A percentile compares a stretch with the other conserved stretches of the same genome.
phyloP scores from a whole-genome alignment of 2,888 invertebrate genomes.

The Eugnorisma glareosa region DNA sequence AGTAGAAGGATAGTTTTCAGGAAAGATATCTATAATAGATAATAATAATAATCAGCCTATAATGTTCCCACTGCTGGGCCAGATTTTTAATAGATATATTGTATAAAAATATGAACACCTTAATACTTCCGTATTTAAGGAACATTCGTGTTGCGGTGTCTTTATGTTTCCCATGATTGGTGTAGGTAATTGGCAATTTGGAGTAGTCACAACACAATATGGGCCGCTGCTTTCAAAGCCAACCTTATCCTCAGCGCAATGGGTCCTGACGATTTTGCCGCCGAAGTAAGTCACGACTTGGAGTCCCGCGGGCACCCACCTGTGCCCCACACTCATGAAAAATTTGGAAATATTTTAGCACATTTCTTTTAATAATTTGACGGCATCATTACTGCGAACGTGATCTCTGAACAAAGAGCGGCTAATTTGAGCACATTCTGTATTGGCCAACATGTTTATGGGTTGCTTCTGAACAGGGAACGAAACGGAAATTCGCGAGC shows the following conservation, averaged over 20 bases:
- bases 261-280: conserved; percentile 77
- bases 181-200: conserved; percentile 82
- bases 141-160: conserved; percentile 66
- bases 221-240: conserved; percentile 74
- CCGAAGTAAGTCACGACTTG: conserved; percentile 87
- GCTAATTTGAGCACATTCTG: conserved; percentile 71
- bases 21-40: too few relatives aligned
- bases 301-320: conserved; percentile 85
- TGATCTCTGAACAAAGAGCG: conserved; percentile 78
- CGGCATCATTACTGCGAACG: conserved; percentile 78
- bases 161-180: conserved; percentile 65
- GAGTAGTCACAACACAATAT: conserved; percentile 74
- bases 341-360: conserved; percentile 78
- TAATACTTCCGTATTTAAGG: conserved; percentile 63
- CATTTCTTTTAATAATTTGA: conserved; percentile 79
- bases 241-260: conserved; percentile 76
- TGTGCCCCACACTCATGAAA: conserved; percentile 79
- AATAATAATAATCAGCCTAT: too few relatives aligned
- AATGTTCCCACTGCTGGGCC: too few relatives aligned
- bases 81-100: not conserved
- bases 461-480: conserved; percentile 31
- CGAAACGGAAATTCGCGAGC: conserved; percentile 16
- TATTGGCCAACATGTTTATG: conserved; percentile 33
- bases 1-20: not conserved
- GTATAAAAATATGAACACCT: conserved; percentile 22